These are phyloP conservation scores for Decapterus maruadsi DNA, from an alignment of 2,797 vertebrate genomes.

Conservation along the genomic window DNA sequence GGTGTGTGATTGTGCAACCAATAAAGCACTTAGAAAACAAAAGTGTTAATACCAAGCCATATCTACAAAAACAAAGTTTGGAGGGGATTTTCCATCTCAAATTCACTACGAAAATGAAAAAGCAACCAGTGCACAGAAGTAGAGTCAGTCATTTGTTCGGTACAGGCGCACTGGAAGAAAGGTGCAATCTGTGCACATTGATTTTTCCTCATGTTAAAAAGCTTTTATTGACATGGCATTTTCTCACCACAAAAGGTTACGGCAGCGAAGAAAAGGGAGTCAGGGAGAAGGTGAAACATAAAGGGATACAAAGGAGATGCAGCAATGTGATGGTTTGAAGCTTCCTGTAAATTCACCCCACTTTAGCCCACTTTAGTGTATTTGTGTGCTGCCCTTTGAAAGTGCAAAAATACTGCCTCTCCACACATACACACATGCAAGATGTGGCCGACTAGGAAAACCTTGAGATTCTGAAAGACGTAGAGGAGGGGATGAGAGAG, in stretches of 20 bases:
- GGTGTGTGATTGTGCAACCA: conserved; percentile 43
- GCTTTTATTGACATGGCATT: conserved; percentile 81
- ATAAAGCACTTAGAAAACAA: conserved; percentile 52
- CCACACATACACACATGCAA: conserved; percentile 2
- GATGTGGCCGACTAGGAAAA: conserved; percentile 10
- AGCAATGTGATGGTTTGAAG: conserved; percentile 8
- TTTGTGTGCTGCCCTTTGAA: conserved; percentile 26
- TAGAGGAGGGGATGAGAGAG: neutral
- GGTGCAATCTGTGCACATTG: conserved; percentile 71
- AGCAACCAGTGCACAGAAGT: conserved; percentile 6
- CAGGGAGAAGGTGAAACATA: conserved; percentile 51
- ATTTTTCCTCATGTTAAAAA: conserved; percentile 79
- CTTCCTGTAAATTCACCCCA: conserved; percentile 52
- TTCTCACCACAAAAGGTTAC: conserved; percentile 71
- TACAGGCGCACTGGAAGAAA: conserved; percentile 45
- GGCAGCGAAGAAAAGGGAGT: conserved; percentile 33
- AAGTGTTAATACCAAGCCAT: conserved; percentile 40
- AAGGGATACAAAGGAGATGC: conserved; percentile 50
- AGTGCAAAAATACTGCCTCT: conserved; percentile 15
- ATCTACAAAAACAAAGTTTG: conserved; percentile 14
- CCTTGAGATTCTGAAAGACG: conserved; percentile 37
- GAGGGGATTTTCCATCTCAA: conserved; percentile 2
- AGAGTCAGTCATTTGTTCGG: conserved; percentile 29
- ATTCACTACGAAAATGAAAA: neutral
- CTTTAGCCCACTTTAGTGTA: conserved; percentile 58